Evolutionary conservation across 2,888 invertebrate species (phyloP).

Genomic region (Boloria selene): DNA sequence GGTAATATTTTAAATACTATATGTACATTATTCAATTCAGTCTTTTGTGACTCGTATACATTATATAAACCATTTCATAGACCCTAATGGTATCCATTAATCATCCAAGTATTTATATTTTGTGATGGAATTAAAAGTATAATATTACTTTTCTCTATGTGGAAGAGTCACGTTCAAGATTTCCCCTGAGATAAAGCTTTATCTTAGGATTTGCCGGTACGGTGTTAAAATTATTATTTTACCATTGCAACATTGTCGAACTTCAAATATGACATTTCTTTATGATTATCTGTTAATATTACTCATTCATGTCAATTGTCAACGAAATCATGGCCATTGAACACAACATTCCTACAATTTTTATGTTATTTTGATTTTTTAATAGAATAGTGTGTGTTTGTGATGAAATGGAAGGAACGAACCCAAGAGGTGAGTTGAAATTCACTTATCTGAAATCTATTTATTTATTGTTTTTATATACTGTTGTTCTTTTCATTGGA

Average conservation of each 20-base stretch:
- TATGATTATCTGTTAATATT: conserved; percentile 19
- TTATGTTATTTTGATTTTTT: conserved; percentile 35
- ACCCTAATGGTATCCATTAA: no score
- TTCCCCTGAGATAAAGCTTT: no score
- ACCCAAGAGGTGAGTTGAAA: conserved; percentile 58
- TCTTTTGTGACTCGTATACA: background rate
- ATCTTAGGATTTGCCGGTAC: no score
- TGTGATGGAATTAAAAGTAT: no score
- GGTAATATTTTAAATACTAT: no score
- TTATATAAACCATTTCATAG: background rate
- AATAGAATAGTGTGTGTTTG: conserved; percentile 46
- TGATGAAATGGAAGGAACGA: conserved; percentile 74
- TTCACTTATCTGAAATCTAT: background rate
- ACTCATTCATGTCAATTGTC: conserved; percentile 43
- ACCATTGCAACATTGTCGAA: conserved; percentile 17
- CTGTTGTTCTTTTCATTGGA: conserved; percentile 59
- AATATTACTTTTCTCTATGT: no score
- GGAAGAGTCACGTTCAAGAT: no score
- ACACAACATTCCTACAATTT: conserved; percentile 46
- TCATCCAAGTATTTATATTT: no score
- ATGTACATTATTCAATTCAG: background rate
- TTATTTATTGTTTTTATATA: conserved; percentile 5
- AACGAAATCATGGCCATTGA: conserved; percentile 44
- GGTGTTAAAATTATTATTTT: background rate
- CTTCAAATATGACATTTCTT: conserved; percentile 18